These are phyloP conservation scores for Drosophila lowei DNA, from an alignment of 1,140 invertebrate species.

Conservation along the genomic window DNA sequence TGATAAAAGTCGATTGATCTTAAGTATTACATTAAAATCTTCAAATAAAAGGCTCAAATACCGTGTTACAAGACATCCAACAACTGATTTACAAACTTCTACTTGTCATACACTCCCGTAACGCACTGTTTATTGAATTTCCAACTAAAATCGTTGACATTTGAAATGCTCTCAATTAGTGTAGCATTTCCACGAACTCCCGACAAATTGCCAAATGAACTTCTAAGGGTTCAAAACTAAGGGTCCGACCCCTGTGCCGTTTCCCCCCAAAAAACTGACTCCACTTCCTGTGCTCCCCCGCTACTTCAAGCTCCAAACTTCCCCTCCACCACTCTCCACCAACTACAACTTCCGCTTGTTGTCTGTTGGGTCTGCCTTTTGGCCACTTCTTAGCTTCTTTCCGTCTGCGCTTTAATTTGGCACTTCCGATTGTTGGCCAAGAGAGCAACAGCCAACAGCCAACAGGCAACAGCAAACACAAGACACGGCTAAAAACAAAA, in stretches of 20 bases:
- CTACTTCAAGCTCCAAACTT: background rate
- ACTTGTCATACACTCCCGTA: too few species aligned
- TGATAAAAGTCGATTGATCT: too few species aligned
- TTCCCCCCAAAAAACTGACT: constrained; percentile 4
- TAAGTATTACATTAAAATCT: too few species aligned
- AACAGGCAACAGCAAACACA: constrained; percentile 6
- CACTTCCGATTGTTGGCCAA: constrained; percentile 62
- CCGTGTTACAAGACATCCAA: too few species aligned
- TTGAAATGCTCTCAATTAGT: constrained; percentile 10
- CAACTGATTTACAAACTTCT: too few species aligned
- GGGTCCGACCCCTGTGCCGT: constrained; percentile 16
- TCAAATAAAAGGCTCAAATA: too few species aligned
- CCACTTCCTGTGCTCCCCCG: constrained; percentile 16
- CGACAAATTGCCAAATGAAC: constrained; percentile 40
- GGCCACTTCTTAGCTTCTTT: constrained; percentile 41
- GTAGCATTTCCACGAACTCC: constrained; percentile 2
- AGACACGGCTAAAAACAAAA: constrained; percentile 24
- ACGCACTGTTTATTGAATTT: background rate
- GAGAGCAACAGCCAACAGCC: constrained; percentile 11
- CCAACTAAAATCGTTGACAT: constrained; percentile 9
- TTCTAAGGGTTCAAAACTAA: constrained; percentile 41
- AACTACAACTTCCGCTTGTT: constrained; percentile 27
- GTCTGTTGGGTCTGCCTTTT: constrained; percentile 22
- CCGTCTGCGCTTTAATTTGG: constrained; percentile 57
- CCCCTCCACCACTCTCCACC: background rate